A percentile compares a stretch with the other conserved stretches of the same genome.
phyloP scores from a whole-genome alignment of 53 echinoderm and acorn worm genomes.

The Henricia sp. region DNA sequence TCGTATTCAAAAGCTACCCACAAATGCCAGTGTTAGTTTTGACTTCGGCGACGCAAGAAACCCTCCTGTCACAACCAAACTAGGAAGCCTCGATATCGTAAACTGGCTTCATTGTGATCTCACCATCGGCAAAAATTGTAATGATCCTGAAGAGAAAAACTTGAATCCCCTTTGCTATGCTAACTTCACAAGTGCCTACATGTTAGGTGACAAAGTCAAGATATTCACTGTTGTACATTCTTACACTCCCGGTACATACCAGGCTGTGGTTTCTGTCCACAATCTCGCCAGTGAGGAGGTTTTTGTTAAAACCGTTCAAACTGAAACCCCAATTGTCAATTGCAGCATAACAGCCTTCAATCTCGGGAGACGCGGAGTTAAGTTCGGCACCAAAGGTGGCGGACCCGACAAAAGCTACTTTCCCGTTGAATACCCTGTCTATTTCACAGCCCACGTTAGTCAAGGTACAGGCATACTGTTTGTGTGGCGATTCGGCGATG shows the following conservation, averaged over 20 bases:
- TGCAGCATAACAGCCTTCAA: slow-evolving; percentile 51
- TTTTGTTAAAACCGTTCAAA: slow-evolving; percentile 58
- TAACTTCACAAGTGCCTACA: slow-evolving; percentile 32
- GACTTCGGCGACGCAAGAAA: slow-evolving; percentile 61
- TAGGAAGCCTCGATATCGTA: slow-evolving; percentile 40
- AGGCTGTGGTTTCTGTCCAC: slow-evolving; percentile 45
- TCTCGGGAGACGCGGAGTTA: slow-evolving; percentile 25
- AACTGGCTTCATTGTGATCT: slow-evolving; percentile 33
- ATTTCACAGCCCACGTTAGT: slow-evolving; percentile 33
- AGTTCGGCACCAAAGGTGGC: slow-evolving; percentile 41
- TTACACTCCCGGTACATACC: slow-evolving; percentile 70
- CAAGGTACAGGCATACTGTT: slow-evolving; percentile 69
- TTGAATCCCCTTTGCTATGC: slow-evolving; percentile 44
- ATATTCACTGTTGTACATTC: slow-evolving; percentile 55
- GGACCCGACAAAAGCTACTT: slow-evolving; percentile 64
- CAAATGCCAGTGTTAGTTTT: slow-evolving; percentile 69
- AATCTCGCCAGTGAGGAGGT: slow-evolving; percentile 75
- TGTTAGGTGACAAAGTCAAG: slow-evolving; percentile 33
- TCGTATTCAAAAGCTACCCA: slow-evolving; percentile 58
- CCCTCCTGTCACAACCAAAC: slow-evolving; percentile 18
- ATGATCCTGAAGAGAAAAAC: not conserved
- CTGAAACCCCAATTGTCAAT: slow-evolving; percentile 67
- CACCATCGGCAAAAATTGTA: slow-evolving; percentile 19
- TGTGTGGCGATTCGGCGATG: slow-evolving; percentile 75
- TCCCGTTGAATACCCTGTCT: slow-evolving; percentile 69